These are phyloP conservation scores for Sphaerodactylus townsendi DNA, from an alignment of 2,113 vertebrate genomes.

Conservation along the genomic window DNA sequence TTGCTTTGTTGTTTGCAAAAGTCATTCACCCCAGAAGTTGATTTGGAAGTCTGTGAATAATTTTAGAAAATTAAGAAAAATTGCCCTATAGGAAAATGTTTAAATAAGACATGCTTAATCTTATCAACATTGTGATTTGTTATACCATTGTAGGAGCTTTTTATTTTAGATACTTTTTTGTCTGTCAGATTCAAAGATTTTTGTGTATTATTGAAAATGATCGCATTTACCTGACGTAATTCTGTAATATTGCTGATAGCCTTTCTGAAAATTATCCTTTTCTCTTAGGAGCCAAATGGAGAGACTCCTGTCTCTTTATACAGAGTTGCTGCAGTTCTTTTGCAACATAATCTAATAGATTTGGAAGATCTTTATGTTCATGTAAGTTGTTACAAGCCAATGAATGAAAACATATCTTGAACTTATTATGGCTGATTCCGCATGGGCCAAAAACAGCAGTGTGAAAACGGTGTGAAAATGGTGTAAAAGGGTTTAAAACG, in stretches of 20 bases:
- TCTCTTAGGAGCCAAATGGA: slow-evolving; percentile 90
- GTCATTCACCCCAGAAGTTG: no score
- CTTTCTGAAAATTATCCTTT: slow-evolving; percentile 34
- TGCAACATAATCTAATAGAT: slow-evolving; percentile 95
- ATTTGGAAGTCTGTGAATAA: neutral
- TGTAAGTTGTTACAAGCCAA: slow-evolving; percentile 78
- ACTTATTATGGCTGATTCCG: no score
- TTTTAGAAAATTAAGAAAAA: neutral
- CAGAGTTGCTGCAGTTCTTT: slow-evolving; percentile 94
- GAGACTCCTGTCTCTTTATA: slow-evolving; percentile 96
- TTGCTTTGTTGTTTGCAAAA: neutral
- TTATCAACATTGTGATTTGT: neutral
- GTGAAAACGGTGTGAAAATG: no score
- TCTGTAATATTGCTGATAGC: slow-evolving; percentile 9
- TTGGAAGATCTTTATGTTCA: slow-evolving; percentile 97
- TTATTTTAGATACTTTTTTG: neutral
- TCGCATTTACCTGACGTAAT: neutral
- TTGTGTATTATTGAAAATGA: neutral
- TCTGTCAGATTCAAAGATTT: neutral
- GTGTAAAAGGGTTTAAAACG: no score
- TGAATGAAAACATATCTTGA: neutral
- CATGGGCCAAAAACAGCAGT: no score
- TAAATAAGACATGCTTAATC: neutral
- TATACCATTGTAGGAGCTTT: neutral
- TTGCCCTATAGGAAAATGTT: neutral